Base-by-base conservation (phyloP, 2,113 vertebrate species). In the Garra rufa region DNA sequence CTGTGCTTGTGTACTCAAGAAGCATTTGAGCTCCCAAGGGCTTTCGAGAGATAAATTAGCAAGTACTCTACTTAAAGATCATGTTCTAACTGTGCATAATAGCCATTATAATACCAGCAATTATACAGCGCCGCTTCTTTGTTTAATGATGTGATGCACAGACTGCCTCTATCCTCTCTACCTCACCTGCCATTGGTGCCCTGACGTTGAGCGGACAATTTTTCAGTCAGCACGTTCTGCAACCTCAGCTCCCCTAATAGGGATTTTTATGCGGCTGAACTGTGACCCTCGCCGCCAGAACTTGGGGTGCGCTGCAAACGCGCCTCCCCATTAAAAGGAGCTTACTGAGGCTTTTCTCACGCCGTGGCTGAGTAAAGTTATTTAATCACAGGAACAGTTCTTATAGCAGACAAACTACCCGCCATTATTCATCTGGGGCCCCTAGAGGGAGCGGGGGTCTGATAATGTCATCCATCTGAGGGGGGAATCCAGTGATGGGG, bases 181-280 rank as follows among this genome's bases (percentile, higher is more conserved):
- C 89, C 92, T 94, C 90, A 92, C 89, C 86, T 91, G 92, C 92
- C 91, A 93, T 86, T 87, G 79, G 88, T 92, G 91, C 89, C 92
- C 92, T 92, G 93, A 90, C 30, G 83, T 94, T 88, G 85, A 90
- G 89, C 34, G 24, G 87, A 85, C 92, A 92, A 96, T 96, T 96
- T 96, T 95, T 96, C 94, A 96, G 90, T 90, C 92, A 30, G 91
- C 86, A 89, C 81, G 92, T 95, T 97, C 89, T 96, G 96, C 96
- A 93, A 92, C 88, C 94, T 97, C 95, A 97, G 95, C 95, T 96
- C 92, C 91, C 88, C 90, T 93, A 95, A 93, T 94, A 95, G 90
- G 92, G 88, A 88, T 87, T 91, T 91, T 93, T 90, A 88, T 90
- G 91, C 91, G 87, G 79, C 91, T 91, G 88, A 95, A 92, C 93